Evolutionary conservation across 2,797 vertebrate genomes (phyloP), one percentile per base, ranked within the genome.

Genomic region (Amblyraja radiata): DNA sequence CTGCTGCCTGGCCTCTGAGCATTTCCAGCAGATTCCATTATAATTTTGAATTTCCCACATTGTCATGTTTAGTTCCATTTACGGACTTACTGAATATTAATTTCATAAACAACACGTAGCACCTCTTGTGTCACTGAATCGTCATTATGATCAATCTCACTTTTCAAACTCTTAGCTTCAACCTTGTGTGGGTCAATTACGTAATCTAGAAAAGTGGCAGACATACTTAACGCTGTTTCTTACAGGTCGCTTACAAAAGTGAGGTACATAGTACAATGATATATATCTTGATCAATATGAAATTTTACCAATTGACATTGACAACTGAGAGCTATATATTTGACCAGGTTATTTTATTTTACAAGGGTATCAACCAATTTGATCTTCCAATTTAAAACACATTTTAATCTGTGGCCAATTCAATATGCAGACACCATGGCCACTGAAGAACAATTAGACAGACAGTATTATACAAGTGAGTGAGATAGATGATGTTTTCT

Each of bases 401-500:
- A 63, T 9, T 63, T n/a, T 63, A 14, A 88, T 65, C 28, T 21
- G n/a, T 32, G 65, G 14, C 0, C 61, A 32, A 88, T 65, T 88
- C 6, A 65, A 88, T 21, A 23, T 74, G 18, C 23, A 74, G 21
- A 74, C 21, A 21, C 71, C 71, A 54, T 46, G 71, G 18, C 25
- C 23, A 76, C 23, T 58, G 39, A 71, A 71, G 76, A 68, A 76
- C 23, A 76, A 76, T 54, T 92, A 71, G 90, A 25, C 39, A 84
- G 81, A 28, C 63, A 8, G 61, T 88, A n/a, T 88, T n/a, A 88
- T 88, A 36, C 84, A 88, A 88, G 28, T 6, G n/a, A 76, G 13
- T 74, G 36, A 76, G 90, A 92, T 92, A 74, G 71, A 46, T 90
- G 46, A 73, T 73, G 36, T 71, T 73, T 74, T 25, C 71, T 76